Evolutionary conservation across 2,888 invertebrate genomes (phyloP).

Genomic region (Pyrrhia umbra): DNA sequence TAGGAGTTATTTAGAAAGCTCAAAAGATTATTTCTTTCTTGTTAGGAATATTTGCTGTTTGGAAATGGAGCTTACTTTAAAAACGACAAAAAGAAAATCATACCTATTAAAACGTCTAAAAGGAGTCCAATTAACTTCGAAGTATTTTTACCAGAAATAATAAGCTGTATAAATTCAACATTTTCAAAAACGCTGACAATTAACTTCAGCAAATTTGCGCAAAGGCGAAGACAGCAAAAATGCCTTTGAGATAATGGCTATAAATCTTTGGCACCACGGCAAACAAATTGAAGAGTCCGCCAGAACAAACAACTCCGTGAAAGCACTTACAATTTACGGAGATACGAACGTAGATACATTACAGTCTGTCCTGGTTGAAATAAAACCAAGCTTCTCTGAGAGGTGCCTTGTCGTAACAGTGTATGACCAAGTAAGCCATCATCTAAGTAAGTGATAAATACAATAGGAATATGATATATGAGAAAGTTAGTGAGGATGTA

Average conservation of each 20-base stretch:
- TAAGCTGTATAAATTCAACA: background rate
- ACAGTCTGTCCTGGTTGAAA: slow-evolving; percentile 50
- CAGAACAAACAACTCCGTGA: slow-evolving; percentile 48
- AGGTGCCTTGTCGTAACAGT: slow-evolving; percentile 13
- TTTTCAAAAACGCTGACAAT: slow-evolving; percentile 11
- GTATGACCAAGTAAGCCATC: background rate
- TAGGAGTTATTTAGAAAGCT: slow-evolving; percentile 1
- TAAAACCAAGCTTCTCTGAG: slow-evolving; percentile 37
- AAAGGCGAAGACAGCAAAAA: slow-evolving; percentile 23
- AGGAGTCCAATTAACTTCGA: background rate
- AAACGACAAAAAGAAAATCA: background rate
- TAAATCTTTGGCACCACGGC: slow-evolving; percentile 45
- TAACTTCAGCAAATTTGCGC: slow-evolving; percentile 42
- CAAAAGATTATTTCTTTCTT: background rate
- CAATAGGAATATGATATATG: background rate
- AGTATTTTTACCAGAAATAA: slow-evolving; percentile 2
- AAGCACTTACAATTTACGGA: slow-evolving; percentile 48
- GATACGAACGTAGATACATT: slow-evolving; percentile 49
- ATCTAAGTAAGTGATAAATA: background rate
- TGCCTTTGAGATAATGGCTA: slow-evolving; percentile 39
- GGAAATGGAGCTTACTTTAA: slow-evolving; percentile 3
- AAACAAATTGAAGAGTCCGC: slow-evolving; percentile 45
- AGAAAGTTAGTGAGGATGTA: background rate
- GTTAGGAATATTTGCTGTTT: background rate
- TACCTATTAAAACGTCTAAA: background rate